phyloP scores from a whole-genome alignment of 2,113 vertebrate species.

The Phaetusa simplex region DNA sequence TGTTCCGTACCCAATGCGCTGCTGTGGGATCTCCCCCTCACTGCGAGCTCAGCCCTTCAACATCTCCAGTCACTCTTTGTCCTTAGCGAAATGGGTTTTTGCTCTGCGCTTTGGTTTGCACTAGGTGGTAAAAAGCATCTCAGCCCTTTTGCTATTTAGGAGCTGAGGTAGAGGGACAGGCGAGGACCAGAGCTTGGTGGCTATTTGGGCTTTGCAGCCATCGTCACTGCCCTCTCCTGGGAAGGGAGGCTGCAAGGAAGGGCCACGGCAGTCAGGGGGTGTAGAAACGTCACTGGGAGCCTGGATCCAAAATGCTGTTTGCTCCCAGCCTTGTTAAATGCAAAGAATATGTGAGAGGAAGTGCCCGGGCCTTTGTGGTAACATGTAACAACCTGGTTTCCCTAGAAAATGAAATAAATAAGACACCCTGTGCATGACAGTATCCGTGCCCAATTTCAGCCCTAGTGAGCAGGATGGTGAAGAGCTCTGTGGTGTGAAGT shows the following conservation, averaged over 20 bases:
- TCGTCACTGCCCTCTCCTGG: not conserved
- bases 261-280: too few species aligned
- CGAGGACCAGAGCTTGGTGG: not conserved
- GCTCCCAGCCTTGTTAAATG: not conserved
- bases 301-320: not conserved
- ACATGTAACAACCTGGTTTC: not conserved
- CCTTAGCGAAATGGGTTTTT: not conserved
- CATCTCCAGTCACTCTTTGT: not conserved
- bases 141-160: not conserved
- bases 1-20: accelerated
- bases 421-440: not conserved
- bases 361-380: not conserved
- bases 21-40: not conserved
- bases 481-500: not conserved
- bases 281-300: not conserved
- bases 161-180: too few species aligned
- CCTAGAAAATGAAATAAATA: not conserved
- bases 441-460: not conserved
- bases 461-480: not conserved
- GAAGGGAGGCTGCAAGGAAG: not conserved
- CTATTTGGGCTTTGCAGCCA: not conserved
- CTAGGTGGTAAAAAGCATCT: too few species aligned
- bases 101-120: not conserved
- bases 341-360: not conserved
- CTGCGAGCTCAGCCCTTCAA: not conserved